Evolutionary conservation across 1,140 invertebrate species (phyloP), one percentile per base, ranked within the genome.

Genomic region (Phocides pigmalion): DNA sequence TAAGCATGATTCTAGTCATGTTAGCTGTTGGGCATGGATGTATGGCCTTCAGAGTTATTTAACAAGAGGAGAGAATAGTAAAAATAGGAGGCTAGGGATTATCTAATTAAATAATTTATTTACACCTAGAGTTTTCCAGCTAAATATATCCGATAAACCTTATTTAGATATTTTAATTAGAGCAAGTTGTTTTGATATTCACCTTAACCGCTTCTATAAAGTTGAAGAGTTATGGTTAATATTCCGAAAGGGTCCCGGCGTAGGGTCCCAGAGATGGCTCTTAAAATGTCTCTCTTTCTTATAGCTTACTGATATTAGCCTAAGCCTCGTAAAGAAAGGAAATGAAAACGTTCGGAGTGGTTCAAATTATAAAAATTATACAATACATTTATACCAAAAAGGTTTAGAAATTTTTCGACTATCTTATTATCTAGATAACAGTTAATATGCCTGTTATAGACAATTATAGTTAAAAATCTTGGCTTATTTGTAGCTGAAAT

Each of bases 201-300:
- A 44, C 53, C 39, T 58, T 58, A 58, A 58, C 53, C 39, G 20
- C 20, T 42, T 58, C 53, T 44, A 58, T 58, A 58, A 58, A 58
- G 37, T 58, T 17, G 22, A 44, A 25, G 14, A 58, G 53, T 56
- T 56, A 56, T 44, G 53, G 39, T 56, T 58, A 46, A 58, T 58
- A 58, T 58, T 58, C 54, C 22, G 41, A 46, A 32, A 58, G 25
- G 39, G 41, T 37, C 41, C 16, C 41, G 16, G 12, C 20, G 37
- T 42, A 56, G 53, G 53, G 53, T 25, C 37, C 19, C 42, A 12
- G 17, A 9, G 53, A 19, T 25, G 17, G 53, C 14, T 32, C 53
- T 59, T 35, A 46, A 59, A 59, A 47, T 59, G 54, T 59, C 54
- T 59, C 54, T 46, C 53, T 46, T 59, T 59, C 54, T 59, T 44